These are phyloP conservation scores for Lanius collurio DNA, from an alignment of 2,113 vertebrate genomes.

Conservation along the genomic window DNA sequence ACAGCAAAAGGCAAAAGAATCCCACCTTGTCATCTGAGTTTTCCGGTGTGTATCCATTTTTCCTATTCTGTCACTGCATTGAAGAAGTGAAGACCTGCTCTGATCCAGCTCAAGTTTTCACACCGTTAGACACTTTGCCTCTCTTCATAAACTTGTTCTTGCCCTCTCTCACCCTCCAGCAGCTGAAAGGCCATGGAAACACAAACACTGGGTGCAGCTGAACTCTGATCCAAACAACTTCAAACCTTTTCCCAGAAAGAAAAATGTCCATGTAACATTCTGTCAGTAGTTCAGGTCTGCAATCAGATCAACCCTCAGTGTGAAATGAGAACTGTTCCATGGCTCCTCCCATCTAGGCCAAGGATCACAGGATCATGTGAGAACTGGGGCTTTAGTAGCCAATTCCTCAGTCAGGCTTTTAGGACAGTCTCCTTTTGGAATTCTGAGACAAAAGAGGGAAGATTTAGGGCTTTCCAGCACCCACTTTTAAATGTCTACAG, in stretches of 20 bases:
- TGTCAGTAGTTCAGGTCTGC: neutral
- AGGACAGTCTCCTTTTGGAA: neutral
- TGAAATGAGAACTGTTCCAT: neutral
- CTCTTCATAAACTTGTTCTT: neutral
- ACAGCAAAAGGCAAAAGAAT: neutral
- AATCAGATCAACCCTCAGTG: neutral
- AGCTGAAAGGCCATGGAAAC: neutral
- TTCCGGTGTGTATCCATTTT: neutral
- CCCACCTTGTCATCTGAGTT: neutral
- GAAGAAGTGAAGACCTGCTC: neutral
- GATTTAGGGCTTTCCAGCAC: neutral
- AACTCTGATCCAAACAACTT: neutral
- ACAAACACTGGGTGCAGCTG: neutral
- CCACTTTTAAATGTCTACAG: neutral
- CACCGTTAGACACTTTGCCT: neutral
- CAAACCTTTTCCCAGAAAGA: neutral
- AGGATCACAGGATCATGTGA: neutral
- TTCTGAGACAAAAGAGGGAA: neutral
- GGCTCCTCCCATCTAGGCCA: neutral
- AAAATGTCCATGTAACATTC: neutral
- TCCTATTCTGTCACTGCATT: neutral
- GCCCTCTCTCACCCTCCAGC: neutral
- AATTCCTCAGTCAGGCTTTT: neutral
- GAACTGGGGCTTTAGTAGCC: neutral
- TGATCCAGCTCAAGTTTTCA: neutral